Conservation (phyloP, 1,140 invertebrate species). For the Solenopsis invicta region DNA sequence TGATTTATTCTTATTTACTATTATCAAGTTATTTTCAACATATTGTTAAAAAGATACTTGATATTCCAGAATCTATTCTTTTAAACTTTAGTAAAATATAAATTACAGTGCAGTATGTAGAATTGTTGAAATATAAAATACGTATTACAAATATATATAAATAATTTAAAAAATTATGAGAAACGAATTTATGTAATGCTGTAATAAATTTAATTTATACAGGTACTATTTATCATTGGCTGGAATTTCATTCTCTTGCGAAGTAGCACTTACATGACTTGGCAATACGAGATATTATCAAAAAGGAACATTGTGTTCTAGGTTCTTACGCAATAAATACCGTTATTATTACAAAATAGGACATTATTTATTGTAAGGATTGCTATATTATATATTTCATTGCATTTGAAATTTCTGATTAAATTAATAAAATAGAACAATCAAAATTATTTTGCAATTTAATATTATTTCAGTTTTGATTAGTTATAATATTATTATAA, state of each 20-base stretch:
- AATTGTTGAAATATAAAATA: not conserved
- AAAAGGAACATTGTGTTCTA: slow-evolving; percentile 1
- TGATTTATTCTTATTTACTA: not conserved
- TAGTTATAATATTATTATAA: not conserved
- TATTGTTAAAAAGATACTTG: not conserved
- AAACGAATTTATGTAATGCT: not conserved
- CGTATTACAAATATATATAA: not conserved
- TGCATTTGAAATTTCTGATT: not conserved
- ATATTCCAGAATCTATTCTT: not conserved
- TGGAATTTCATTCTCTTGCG: slow-evolving; percentile 23
- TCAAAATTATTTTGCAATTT: not conserved
- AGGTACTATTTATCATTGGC: slow-evolving; percentile 27
- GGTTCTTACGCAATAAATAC: slow-evolving; percentile 24
- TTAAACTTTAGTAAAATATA: not conserved
- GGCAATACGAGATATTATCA: slow-evolving; percentile 20
- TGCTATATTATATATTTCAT: not conserved
- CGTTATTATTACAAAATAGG: slow-evolving; percentile 22
- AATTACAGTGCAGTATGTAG: not conserved
- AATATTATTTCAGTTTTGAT: not conserved
- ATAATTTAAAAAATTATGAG: not conserved
- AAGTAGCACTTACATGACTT: slow-evolving; percentile 21
- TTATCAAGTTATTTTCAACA: not conserved
- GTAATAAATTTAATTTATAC: not conserved
- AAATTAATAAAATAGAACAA: slow-evolving; percentile 5
- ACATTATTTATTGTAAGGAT: slow-evolving; percentile 9